phyloP scores from a whole-genome alignment of 2,113 vertebrate species.

The Eleginops maclovinus region DNA sequence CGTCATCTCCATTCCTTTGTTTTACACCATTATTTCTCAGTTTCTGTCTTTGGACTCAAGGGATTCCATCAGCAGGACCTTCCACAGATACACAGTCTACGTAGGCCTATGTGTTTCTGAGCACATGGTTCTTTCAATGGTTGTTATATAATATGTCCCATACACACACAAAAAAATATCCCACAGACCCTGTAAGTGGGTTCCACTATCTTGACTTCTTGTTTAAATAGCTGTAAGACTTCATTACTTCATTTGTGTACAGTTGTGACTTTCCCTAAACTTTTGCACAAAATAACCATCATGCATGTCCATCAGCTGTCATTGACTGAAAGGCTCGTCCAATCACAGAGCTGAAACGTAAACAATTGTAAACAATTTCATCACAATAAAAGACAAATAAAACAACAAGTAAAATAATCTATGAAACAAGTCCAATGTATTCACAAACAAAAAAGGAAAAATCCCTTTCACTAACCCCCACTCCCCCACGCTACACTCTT shows the following conservation, averaged over 20 bases:
- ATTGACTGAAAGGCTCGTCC: constrained; percentile 11
- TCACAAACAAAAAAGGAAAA: not conserved
- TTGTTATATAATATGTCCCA: too few relatives aligned
- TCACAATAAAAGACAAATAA: not conserved
- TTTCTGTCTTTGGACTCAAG: too few relatives aligned
- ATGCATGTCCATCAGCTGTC: not conserved
- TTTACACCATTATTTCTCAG: too few relatives aligned
- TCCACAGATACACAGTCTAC: too few relatives aligned
- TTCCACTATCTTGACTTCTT: not conserved
- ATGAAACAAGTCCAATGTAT: not conserved
- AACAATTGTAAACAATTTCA: not conserved
- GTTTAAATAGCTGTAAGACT: not conserved
- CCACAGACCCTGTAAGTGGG: too few relatives aligned
- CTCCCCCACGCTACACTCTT: too few relatives aligned
- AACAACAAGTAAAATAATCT: not conserved
- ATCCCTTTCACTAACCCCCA: not conserved
- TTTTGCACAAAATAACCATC: not conserved
- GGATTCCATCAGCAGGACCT: too few relatives aligned
- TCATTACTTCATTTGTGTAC: not conserved
- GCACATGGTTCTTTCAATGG: too few relatives aligned
- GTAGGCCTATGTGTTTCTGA: too few relatives aligned
- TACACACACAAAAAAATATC: too few relatives aligned
- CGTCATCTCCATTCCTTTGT: too few relatives aligned
- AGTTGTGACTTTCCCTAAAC: not conserved
- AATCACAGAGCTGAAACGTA: constrained; percentile 37